Conservation (phyloP, 2,797 vertebrate genomes). For the Mionectes olivaceus region DNA sequence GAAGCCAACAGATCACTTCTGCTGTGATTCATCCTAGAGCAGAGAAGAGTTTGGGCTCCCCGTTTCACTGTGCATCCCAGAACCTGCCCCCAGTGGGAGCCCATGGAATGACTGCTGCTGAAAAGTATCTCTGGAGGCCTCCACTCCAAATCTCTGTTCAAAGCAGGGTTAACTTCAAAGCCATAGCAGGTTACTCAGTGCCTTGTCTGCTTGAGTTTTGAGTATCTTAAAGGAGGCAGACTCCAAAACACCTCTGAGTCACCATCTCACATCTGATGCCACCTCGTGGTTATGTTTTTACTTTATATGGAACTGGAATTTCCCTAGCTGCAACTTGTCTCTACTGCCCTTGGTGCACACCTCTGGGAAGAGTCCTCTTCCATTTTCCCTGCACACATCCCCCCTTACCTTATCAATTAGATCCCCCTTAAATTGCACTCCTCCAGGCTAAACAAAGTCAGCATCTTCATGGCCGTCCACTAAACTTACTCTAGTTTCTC, state of each 20-base stretch:
- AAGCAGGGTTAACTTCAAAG: not conserved
- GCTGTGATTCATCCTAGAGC: not conserved
- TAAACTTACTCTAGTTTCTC: not conserved
- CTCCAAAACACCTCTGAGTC: not conserved
- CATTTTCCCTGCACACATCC: not conserved
- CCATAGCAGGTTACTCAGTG: not conserved
- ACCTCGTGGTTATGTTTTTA: not conserved
- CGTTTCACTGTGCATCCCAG: not conserved
- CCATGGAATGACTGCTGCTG: not conserved
- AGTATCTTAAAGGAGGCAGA: not conserved
- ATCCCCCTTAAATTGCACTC: not conserved
- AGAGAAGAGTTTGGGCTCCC: not conserved
- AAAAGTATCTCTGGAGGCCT: not conserved
- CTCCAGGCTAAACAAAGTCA: not conserved
- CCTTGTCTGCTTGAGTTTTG: not conserved
- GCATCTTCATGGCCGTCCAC: not conserved
- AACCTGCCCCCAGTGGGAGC: not conserved
- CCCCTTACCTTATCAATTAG: not conserved
- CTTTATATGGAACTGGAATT: not conserved
- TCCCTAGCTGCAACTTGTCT: not conserved
- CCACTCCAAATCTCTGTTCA: not conserved
- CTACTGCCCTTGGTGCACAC: not conserved
- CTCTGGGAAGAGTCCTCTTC: not conserved
- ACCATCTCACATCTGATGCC: not conserved
- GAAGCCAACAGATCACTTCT: not conserved